Percentiles rank a stretch among this genome's conserved stretches.
Evolutionary conservation across 2,888 invertebrate genomes (phyloP).

Genomic region (Liodrosophila aerea): DNA sequence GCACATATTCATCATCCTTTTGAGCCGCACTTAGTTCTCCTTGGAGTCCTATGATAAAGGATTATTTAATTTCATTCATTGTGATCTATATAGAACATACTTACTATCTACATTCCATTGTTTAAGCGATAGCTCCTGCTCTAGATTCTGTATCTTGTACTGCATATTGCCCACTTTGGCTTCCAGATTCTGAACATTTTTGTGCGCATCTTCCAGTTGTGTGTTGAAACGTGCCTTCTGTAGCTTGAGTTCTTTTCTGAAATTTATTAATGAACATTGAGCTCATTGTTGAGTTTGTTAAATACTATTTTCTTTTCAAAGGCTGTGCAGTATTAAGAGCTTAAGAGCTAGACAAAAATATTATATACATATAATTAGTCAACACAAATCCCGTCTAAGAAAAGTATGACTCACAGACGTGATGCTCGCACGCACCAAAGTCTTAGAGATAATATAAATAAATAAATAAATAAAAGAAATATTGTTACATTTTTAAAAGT

Average conservation of each 20-base stretch:
- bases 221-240: conserved; percentile 79
- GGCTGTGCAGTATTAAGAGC: conserved; percentile 27
- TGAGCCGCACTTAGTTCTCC: conserved; percentile 81
- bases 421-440: conserved; percentile 48
- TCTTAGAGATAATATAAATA: conserved; percentile 28
- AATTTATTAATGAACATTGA: background rate
- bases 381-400: conserved; percentile 49
- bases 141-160: conserved; percentile 79
- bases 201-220: conserved; percentile 81
- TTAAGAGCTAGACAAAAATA: conserved; percentile 39
- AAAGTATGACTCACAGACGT: conserved; percentile 59
- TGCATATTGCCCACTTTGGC: conserved; percentile 80
- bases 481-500: conserved; percentile 18
- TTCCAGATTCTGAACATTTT: conserved; percentile 78
- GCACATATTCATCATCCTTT: conserved; percentile 82
- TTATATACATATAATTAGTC: conserved; percentile 33
- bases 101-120: conserved; percentile 82
- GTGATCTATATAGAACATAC: conserved; percentile 20
- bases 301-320: background rate
- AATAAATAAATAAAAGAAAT: conserved; percentile 27
- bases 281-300: no score
- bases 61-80: no score
- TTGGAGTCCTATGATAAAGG: conserved; percentile 80
- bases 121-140: conserved; percentile 80
- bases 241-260: conserved; percentile 81